These are phyloP conservation scores for Rhyacichthys aspro DNA, from an alignment of 2,797 vertebrate genomes.

Conservation along the genomic window DNA sequence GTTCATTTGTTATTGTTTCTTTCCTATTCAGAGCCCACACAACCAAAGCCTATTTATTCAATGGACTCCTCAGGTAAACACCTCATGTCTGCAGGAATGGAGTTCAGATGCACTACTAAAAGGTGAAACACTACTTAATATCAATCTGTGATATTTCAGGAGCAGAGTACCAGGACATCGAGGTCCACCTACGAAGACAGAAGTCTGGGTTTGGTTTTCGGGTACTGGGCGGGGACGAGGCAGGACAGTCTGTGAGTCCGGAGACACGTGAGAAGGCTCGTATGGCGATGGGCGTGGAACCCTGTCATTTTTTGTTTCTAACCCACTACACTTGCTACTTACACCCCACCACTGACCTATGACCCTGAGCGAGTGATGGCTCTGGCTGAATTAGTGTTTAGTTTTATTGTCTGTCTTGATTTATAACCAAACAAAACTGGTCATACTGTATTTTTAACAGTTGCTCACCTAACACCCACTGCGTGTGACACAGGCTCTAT, in stretches of 20 bases:
- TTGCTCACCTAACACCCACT: conserved; percentile 36
- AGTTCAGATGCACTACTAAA: background rate
- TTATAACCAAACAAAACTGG: conserved; percentile 28
- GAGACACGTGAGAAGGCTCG: conserved; percentile 84
- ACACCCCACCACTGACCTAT: conserved; percentile 65
- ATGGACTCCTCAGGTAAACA: conserved; percentile 90
- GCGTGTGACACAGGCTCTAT: conserved; percentile 22
- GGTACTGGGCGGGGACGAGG: conserved; percentile 97
- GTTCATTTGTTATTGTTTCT: conserved; percentile 67
- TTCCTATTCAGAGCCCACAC: conserved; percentile 88
- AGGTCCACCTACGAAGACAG: conserved; percentile 95
- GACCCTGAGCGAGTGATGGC: conserved; percentile 62
- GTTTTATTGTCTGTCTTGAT: conserved; percentile 27
- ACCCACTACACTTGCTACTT: conserved; percentile 53
- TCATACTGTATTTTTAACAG: conserved; percentile 38
- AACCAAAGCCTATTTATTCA: conserved; percentile 88
- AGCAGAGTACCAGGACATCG: conserved; percentile 93
- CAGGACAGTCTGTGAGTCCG: conserved; percentile 96
- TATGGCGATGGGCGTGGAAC: conserved; percentile 78
- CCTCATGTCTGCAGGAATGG: background rate
- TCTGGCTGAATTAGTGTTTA: conserved; percentile 51
- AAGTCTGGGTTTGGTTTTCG: conserved; percentile 98
- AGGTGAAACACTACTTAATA: background rate
- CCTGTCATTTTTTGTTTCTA: conserved; percentile 75
- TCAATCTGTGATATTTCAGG: conserved; percentile 63